These are phyloP conservation scores for Drosophila aff. DNA, from an alignment of 1,140 invertebrate species.

Conservation along the genomic window DNA sequence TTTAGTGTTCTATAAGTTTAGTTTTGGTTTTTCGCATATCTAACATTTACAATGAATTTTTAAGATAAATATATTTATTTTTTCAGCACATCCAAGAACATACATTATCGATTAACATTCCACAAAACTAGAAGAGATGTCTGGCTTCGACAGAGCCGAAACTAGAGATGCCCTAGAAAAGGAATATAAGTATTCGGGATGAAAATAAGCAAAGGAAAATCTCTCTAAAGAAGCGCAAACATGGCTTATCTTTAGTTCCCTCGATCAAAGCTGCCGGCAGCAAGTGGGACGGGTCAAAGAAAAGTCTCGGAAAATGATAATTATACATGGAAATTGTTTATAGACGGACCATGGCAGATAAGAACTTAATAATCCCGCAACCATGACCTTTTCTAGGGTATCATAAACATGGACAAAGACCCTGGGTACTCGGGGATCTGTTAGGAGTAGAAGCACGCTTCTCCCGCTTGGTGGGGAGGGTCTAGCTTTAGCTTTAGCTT, in stretches of 20 bases:
- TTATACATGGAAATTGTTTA: not conserved
- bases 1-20: slow-evolving; percentile 21
- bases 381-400: slow-evolving; percentile 21
- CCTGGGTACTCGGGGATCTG: slow-evolving; percentile 14
- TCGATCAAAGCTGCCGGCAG: slow-evolving; percentile 17
- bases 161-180: slow-evolving; percentile 26
- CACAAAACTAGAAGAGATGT: slow-evolving; percentile 41
- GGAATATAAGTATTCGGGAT: not conserved
- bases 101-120: slow-evolving; percentile 42
- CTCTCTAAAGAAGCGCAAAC: not conserved
- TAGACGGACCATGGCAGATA: not conserved
- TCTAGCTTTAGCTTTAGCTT: not conserved
- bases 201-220: not conserved
- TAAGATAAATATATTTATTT: slow-evolving; percentile 34
- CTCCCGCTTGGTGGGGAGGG: slow-evolving; percentile 6
- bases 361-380: not conserved
- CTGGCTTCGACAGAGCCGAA: slow-evolving; percentile 22
- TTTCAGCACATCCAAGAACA: slow-evolving; percentile 48
- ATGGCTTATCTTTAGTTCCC: not conserved
- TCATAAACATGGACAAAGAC: slow-evolving; percentile 20
- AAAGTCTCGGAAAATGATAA: not conserved
- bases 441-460: slow-evolving; percentile 14
- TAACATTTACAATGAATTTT: slow-evolving; percentile 56
- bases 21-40: slow-evolving; percentile 33
- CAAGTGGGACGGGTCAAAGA: not conserved